phyloP scores from a whole-genome alignment of 1,140 invertebrate genomes.

The Lordiphosa collinella region DNA sequence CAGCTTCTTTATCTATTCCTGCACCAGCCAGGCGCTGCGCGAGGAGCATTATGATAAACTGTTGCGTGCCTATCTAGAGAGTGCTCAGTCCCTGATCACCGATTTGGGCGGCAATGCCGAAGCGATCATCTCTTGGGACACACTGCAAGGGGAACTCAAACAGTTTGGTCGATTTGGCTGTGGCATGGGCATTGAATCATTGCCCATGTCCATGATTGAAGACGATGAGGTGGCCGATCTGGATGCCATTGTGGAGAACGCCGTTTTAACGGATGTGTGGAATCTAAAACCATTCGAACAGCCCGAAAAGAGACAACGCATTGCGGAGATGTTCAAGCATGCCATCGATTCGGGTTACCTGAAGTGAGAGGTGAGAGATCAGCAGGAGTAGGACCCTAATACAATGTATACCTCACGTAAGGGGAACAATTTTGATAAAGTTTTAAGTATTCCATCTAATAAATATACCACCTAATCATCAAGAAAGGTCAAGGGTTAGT shows the following conservation, averaged over 20 bases:
- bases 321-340: constrained; percentile 84
- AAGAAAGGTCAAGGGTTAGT: no score
- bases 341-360: constrained; percentile 84
- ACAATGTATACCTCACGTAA: no score
- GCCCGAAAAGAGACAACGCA: constrained; percentile 81
- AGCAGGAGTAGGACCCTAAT: background rate
- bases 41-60: constrained; percentile 82
- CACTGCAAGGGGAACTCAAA: constrained; percentile 81
- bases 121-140: constrained; percentile 81
- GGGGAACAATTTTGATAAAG: no score
- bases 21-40: constrained; percentile 82
- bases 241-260: constrained; percentile 81
- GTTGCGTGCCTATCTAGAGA: constrained; percentile 82
- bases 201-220: constrained; percentile 82
- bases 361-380: constrained; percentile 56
- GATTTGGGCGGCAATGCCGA: constrained; percentile 83
- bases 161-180: constrained; percentile 83
- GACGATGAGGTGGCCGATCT: constrained; percentile 83
- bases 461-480: no score
- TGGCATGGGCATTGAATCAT: constrained; percentile 83
- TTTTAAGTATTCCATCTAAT: no score
- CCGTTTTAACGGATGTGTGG: constrained; percentile 82
- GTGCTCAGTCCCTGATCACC: constrained; percentile 81
- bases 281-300: constrained; percentile 81
- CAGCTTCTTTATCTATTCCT: constrained; percentile 83